Evolutionary conservation across 1,140 invertebrate species (phyloP).

Genomic region (Reticulitermes speratus): DNA sequence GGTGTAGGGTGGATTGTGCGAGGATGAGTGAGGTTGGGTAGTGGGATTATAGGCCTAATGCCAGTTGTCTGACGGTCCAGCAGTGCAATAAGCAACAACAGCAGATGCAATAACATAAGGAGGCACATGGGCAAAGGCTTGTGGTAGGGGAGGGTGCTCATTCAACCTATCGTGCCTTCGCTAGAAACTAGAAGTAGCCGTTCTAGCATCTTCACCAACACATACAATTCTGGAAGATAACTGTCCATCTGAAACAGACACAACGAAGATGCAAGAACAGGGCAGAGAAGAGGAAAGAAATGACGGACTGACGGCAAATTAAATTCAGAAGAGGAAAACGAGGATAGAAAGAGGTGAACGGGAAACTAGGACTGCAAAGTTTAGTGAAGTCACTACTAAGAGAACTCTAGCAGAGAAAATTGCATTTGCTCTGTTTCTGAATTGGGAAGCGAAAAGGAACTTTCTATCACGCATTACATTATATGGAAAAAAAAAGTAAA

Average conservation of each 20-base stretch:
- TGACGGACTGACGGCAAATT: background rate
- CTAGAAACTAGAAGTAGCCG: background rate
- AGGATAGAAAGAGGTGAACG: background rate
- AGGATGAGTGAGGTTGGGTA: background rate
- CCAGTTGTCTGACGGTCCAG: background rate
- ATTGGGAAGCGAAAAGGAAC: too few relatives aligned
- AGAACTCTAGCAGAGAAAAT: background rate
- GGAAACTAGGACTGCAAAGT: background rate
- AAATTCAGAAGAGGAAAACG: background rate
- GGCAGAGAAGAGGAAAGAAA: background rate
- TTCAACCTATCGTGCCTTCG: background rate
- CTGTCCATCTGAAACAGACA: constrained; percentile 5
- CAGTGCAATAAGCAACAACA: constrained; percentile 21
- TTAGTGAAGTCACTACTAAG: background rate
- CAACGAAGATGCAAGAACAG: background rate
- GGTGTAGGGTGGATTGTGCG: too few relatives aligned
- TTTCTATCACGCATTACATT: too few relatives aligned
- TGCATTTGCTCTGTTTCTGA: background rate
- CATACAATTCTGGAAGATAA: background rate
- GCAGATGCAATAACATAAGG: constrained; percentile 12
- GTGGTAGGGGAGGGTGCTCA: background rate
- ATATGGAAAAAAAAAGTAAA: too few relatives aligned
- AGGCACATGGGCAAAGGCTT: background rate
- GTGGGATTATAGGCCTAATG: background rate
- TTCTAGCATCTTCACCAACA: background rate